Evolutionary conservation across 2,797 vertebrate species (phyloP), one percentile per base, ranked within the genome.

Genomic region (Ciconia nigra): DNA sequence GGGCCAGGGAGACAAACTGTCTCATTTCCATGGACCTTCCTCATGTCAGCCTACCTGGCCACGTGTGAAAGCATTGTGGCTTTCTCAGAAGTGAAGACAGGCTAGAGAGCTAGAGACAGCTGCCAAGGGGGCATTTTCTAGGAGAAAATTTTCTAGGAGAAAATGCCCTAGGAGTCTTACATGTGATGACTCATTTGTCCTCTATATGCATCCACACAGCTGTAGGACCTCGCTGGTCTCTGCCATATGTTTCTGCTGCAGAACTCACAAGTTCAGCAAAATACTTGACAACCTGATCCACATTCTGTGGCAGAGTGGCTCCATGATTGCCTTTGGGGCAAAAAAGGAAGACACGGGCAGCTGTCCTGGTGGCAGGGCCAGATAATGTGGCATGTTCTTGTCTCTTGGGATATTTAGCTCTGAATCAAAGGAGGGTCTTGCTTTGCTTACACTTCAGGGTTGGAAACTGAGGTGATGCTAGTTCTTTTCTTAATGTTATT

Each of bases 281-380:
- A 96, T 98, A 98, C 0, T 98, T 98, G 29, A 99, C 98, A 58
- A 99, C 99, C 65, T 98, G 96, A 89, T 99, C 98, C 88, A 99
- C 97, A 96, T 99, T 99, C 96, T 99, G 89, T 99, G 99, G 89
- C 99, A 99, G 55, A 99, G 98, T 11, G 98, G 98, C 63, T 97
- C 97, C 97, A 98, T 98, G 90, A 99, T 98, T 37, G 98, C 98
- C 37, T 99, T 98, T 99, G 85, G 65, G 69, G 84, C 35, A 24
- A 31, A 62, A 70, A 73, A 47, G 35, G 25, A 21, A 58, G 39
- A 33, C 19, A 8, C 8, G 15, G 66, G 44, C 25, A 49, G 41
- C 22, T 69, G n/a, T 54, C 31, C 31, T 35, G 31, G 31, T 54
- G 35, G 42, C 42, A 70, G 63, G 80, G 79, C 25, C 26, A 42